Conservation (phyloP, 2,797 vertebrate species). For the Danio choprae region DNA sequence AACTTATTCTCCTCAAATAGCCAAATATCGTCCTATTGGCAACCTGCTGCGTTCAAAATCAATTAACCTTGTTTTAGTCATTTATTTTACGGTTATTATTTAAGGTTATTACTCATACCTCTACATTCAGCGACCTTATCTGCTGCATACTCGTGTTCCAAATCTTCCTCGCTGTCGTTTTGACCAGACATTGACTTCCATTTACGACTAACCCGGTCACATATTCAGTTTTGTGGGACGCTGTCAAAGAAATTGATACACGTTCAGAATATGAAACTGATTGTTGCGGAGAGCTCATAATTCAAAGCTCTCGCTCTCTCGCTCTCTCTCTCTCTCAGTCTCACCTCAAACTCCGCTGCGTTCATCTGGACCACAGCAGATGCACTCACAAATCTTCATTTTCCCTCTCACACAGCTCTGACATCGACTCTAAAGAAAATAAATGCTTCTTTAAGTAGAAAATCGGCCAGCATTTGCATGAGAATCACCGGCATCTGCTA, state of each 20-base stretch:
- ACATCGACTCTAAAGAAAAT: constrained; percentile 76
- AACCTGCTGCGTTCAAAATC: neutral
- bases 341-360: constrained; percentile 45
- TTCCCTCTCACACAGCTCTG: constrained; percentile 62
- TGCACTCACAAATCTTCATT: constrained; percentile 75
- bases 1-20: neutral
- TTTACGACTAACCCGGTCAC: neutral
- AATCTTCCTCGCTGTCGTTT: neutral
- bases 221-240: neutral
- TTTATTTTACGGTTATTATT: neutral
- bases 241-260: constrained; percentile 12
- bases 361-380: constrained; percentile 72
- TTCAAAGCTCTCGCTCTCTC: constrained; percentile 50
- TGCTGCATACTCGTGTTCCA: neutral
- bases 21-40: no score
- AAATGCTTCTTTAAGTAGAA: constrained; percentile 76
- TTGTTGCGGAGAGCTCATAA: constrained; percentile 58
- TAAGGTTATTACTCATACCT: neutral
- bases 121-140: neutral
- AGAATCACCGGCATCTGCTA: constrained; percentile 79
- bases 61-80: neutral
- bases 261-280: constrained; percentile 20
- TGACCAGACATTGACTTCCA: neutral
- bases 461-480: constrained; percentile 79
- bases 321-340: no score